phyloP scores from a whole-genome alignment of 30 jellyfish, hydroid and myxozoan species.

The Aurelia sp. region DNA sequence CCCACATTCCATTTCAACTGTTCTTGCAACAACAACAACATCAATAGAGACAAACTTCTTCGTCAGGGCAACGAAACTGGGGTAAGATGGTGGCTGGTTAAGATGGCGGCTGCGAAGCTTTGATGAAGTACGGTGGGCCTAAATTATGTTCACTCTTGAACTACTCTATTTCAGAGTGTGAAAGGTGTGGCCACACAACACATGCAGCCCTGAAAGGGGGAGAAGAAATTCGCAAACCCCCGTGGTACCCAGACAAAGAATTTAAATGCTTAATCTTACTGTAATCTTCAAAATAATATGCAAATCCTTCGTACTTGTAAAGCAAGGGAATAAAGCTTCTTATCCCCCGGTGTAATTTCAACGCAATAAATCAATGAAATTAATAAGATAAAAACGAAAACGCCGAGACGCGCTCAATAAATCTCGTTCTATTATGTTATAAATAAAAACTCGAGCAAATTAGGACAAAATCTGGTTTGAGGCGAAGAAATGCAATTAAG shows the following conservation, averaged over 20 bases:
- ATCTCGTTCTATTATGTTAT: constrained; percentile 54
- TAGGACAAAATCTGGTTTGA: constrained; percentile 75
- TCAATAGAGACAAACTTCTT: no score
- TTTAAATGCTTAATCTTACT: background rate
- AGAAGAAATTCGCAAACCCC: no score
- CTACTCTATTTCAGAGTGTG: no score
- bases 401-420: constrained; percentile 74
- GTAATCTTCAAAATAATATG: constrained; percentile 38
- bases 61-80: no score
- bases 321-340: background rate
- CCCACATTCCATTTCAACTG: no score
- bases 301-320: constrained; percentile 11
- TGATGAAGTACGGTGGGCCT: no score
- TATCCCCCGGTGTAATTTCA: constrained; percentile 66
- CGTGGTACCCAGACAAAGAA: background rate
- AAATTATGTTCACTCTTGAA: no score
- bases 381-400: constrained; percentile 64
- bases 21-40: no score
- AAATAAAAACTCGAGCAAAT: constrained; percentile 48
- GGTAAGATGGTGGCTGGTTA: no score
- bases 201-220: no score
- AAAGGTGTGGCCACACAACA: no score
- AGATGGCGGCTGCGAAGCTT: no score
- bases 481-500: constrained; percentile 72
- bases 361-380: constrained; percentile 66